Conservation (phyloP, 2,113 vertebrate species). For the Bambusicola thoracicus region DNA sequence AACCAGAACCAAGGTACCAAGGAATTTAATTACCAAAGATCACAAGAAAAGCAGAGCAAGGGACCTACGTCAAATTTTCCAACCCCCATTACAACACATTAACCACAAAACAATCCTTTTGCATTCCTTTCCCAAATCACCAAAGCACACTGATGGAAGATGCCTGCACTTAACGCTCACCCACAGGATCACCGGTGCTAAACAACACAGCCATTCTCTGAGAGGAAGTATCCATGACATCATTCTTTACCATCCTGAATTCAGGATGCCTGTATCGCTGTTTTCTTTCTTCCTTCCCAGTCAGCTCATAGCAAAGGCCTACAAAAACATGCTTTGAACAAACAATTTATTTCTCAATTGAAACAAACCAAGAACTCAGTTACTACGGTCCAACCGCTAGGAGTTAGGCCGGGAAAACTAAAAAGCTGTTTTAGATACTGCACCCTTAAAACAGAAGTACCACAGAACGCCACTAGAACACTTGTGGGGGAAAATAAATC, state of each 20-base stretch:
- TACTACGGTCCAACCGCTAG: background rate
- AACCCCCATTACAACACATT: background rate
- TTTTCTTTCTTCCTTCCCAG: background rate
- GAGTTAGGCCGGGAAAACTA: background rate
- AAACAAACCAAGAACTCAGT: background rate
- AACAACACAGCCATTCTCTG: background rate
- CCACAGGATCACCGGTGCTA: background rate
- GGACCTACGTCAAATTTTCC: background rate
- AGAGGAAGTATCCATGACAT: background rate
- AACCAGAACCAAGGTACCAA: background rate
- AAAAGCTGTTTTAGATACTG: background rate
- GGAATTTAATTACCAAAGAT: background rate
- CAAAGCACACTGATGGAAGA: background rate
- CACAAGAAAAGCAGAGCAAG: background rate
- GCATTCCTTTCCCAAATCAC: background rate
- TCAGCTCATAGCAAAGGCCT: background rate
- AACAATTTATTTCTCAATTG: background rate
- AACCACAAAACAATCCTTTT: background rate
- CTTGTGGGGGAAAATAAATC: background rate
- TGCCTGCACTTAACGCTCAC: accelerated
- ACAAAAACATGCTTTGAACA: background rate
- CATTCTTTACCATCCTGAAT: background rate
- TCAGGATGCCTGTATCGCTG: background rate
- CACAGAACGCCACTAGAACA: background rate
- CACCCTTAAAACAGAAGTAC: background rate